Base-by-base conservation (phyloP, 2,113 vertebrate species). In the Nansenia antarctica region DNA sequence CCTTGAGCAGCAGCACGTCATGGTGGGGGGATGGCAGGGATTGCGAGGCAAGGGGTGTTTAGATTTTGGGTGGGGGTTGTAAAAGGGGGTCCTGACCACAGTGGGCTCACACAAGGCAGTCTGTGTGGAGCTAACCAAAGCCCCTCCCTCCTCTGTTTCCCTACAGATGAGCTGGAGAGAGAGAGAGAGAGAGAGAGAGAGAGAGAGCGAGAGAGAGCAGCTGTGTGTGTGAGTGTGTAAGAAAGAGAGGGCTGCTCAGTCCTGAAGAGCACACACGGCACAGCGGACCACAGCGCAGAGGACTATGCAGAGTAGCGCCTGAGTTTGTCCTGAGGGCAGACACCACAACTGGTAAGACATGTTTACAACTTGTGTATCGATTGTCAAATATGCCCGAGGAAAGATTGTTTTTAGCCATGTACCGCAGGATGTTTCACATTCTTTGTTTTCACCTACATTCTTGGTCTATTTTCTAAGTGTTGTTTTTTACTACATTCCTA, bases 111-210 rank as follows among this genome's bases (percentile, higher is more conserved):
- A 81, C 83, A 82, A 84, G 80, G 65, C 63, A 75, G 82, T 81
- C 81, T 90, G 86, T 88, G 80, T 76, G 79, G 62, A 78, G 61
- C 70, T 70, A 59, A 84, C 70, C 47, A 15, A 82, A 73, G 83
- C 78, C 62, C 87, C 86, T 74, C 87, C 85, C 68, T 82, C 65
- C 65, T 72, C 69, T 78, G 63, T 79, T 87, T 80, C 84, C 69
- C 47, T 68, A 72, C 87, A 88, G 86, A 89, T 88, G 87, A 85
- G 79, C 70, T 49, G 60, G 37, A 6, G 26, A 61, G 67, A 60
- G 62, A 32, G 32, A 63, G 30, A 42, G 57, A 59, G 67, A 70
- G 62, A 31, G 49, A 37, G 53, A 62, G 49, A 31, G 54, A 64
- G 69, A 54, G 74, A 54, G 58, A 37, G 45, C 14, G 58, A 67